Conservation (phyloP, 2,797 vertebrate species). For the Ctenochaetus hawaiiensis region DNA sequence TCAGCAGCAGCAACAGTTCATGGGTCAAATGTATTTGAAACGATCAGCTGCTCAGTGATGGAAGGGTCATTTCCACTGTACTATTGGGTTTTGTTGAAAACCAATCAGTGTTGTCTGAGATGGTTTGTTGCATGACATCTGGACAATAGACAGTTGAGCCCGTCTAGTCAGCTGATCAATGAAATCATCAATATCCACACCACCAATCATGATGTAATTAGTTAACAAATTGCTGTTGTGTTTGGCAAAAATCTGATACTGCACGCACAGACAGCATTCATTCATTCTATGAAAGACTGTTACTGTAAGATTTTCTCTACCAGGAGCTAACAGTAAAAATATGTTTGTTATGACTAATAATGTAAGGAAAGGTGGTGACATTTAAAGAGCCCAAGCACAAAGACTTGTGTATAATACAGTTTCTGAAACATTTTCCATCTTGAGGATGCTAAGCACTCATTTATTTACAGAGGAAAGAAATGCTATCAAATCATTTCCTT, state of each 20-base stretch:
- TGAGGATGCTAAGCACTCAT: too few species aligned
- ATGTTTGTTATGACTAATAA: too few species aligned
- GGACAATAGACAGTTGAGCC: constrained; percentile 4
- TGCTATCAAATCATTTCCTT: too few species aligned
- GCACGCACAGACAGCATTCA: not conserved
- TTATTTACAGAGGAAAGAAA: too few species aligned
- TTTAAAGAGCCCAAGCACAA: too few species aligned
- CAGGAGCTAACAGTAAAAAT: too few species aligned
- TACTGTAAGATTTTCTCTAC: not conserved
- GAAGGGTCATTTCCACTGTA: not conserved
- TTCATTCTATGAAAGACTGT: not conserved
- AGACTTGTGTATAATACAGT: too few species aligned
- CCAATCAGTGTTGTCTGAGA: constrained; percentile 9
- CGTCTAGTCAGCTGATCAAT: constrained; percentile 4
- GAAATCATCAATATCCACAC: constrained; percentile 9
- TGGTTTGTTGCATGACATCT: not conserved
- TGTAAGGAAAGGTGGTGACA: too few species aligned
- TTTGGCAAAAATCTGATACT: not conserved
- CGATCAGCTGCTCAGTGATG: not conserved
- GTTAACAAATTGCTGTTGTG: not conserved
- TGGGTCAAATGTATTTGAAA: constrained; percentile 8
- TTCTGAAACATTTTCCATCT: too few species aligned
- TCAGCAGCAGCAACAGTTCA: not conserved
- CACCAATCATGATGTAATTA: not conserved
- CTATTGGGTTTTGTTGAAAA: constrained; percentile 5